Percentiles rank a stretch among this genome's conserved stretches.
phyloP scores from a whole-genome alignment of 2,888 invertebrate species.

The Drosophila birchii region DNA sequence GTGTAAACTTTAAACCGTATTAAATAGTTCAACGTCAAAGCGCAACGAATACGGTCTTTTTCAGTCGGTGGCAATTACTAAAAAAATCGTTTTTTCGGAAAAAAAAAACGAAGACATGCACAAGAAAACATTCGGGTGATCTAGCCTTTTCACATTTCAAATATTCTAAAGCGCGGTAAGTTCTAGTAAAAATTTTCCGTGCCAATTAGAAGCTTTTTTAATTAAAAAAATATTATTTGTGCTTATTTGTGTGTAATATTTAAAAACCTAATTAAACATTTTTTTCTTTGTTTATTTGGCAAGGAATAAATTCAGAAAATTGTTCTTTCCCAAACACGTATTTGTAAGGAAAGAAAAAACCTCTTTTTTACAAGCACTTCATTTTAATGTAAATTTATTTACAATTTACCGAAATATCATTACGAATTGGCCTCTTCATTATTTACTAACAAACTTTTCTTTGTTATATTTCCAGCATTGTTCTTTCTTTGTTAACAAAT shows the following conservation, averaged over 20 bases:
- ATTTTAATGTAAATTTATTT: not conserved
- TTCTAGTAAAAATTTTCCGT: not conserved
- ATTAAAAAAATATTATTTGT: not conserved
- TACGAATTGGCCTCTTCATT: not conserved
- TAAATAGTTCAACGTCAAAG: conserved; percentile 31
- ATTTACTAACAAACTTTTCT: not conserved
- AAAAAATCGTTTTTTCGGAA: not conserved
- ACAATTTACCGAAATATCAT: not conserved
- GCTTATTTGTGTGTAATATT: not conserved
- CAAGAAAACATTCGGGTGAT: not conserved
- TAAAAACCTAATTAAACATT: no score
- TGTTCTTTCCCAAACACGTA: not conserved
- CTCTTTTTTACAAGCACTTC: not conserved
- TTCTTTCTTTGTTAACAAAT: not conserved
- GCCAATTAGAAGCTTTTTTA: not conserved
- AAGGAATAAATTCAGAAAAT: not conserved
- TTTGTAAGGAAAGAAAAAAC: not conserved
- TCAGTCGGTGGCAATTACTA: not conserved
- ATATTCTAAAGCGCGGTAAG: not conserved
- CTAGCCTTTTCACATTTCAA: not conserved
- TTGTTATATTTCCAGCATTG: not conserved
- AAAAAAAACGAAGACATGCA: not conserved
- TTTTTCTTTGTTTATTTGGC: not conserved
- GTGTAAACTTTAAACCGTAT: conserved; percentile 6
- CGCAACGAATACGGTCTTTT: conserved; percentile 25